These are phyloP conservation scores for Ditula angustiorana DNA, from an alignment of 2,888 invertebrate genomes.

Conservation along the genomic window DNA sequence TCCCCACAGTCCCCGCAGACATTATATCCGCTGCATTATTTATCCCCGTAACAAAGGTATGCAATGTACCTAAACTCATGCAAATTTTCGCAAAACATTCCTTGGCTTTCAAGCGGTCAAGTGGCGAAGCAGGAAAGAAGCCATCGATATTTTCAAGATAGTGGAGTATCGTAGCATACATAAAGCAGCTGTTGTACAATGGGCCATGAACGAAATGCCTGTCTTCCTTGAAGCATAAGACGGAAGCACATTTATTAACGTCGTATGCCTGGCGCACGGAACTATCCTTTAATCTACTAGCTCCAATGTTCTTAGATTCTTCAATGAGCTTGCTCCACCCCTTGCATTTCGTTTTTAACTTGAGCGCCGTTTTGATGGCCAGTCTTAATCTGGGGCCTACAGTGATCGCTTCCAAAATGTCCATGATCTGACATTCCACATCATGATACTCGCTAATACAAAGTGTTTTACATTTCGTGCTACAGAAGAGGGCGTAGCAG, in stretches of 20 bases:
- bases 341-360: conserved; percentile 43
- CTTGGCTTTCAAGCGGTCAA: conserved; percentile 42
- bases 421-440: conserved; percentile 42
- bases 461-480: conserved; percentile 32
- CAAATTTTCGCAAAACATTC: conserved; percentile 44
- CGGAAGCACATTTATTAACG: conserved; percentile 43
- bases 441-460: conserved; percentile 41
- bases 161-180: conserved; percentile 45
- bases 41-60: neutral
- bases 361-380: conserved; percentile 46
- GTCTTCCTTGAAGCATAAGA: conserved; percentile 44
- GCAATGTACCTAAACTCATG: conserved; percentile 39
- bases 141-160: conserved; percentile 39
- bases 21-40: conserved; percentile 7
- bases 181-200: conserved; percentile 44
- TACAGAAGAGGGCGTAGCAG: conserved; percentile 42
- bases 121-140: conserved; percentile 44
- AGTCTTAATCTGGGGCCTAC: conserved; percentile 19
- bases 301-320: conserved; percentile 42
- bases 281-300: conserved; percentile 39
- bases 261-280: conserved; percentile 45
- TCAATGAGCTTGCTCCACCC: conserved; percentile 48
- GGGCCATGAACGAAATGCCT: conserved; percentile 45
- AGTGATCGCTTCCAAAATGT: conserved; percentile 12
- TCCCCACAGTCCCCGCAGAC: neutral